Base-by-base conservation (phyloP, 1,140 invertebrate species). In the Heliconius eleuchia region DNA sequence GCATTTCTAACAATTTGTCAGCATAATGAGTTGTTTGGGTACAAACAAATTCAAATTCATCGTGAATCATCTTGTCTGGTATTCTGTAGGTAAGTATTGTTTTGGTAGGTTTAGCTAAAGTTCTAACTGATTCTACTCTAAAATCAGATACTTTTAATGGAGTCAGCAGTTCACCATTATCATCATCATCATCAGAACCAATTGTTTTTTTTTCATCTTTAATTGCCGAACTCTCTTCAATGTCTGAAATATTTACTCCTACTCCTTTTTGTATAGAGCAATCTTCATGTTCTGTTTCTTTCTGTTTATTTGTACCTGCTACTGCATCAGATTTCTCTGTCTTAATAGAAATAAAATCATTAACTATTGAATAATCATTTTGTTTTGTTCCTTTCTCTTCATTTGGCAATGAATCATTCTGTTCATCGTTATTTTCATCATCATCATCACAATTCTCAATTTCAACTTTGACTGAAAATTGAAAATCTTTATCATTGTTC, bases 401-500 rank as follows among this genome's bases (percentile, higher is more conserved):
- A 57, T 23, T 23, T 57, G 50, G 50, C 16, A 52, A 52, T 52
- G 50, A 52, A 52, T 52, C 50, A 52, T 52, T 52, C 4, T 52
- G 16, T 7, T 52, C 18, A 52, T 52, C 18, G 19, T 52, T 7
- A 19, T 52, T 52, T 18, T 52, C 18, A 52, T 52, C 50, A 52
- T 11, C 55, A 23, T 57, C 55, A 57, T 57, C n/a, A 57, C 55
- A 23, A 34, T 84, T 80, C 50, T 87, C 84, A 16, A 87, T 82
- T 76, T 87, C 85, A 16, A 87, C 77, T 73, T 86, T 85, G 7
- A 84, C 74, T 0, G 79, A 80, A 46, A 85, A 82, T 30, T 84
- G 52, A 27, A 57, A 13, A 57, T n/a, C 8, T 57, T 57, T 57
- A 3, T 27, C 19, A n/a, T 55, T 55, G 27, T 16, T 30, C 52